phyloP scores from a whole-genome alignment of 1,140 invertebrate species.

The Eupeodes corollae region DNA sequence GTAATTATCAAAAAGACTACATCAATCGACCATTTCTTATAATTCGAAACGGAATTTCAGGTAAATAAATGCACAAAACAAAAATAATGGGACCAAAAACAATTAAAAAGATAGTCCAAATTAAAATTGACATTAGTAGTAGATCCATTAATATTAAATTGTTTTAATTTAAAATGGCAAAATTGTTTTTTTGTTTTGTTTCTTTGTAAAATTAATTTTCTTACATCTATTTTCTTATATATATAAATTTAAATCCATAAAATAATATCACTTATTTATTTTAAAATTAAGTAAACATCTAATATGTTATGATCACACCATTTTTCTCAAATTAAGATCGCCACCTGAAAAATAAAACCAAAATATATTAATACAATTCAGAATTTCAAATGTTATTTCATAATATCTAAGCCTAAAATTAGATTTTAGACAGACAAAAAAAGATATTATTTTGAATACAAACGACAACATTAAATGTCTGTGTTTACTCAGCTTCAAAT shows the following conservation, averaged over 20 bases:
- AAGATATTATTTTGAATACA: neutral
- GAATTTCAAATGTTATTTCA: neutral
- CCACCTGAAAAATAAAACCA: conserved; percentile 8
- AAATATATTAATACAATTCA: conserved; percentile 1
- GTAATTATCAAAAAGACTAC: conserved; percentile 1
- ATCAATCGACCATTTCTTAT: neutral
- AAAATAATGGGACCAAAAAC: conserved; percentile 30
- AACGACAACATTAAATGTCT: neutral
- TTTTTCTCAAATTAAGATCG: conserved; percentile 2
- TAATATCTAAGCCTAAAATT: neutral
- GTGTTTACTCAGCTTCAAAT: neutral
- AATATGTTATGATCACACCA: neutral
- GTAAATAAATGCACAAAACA: conserved; percentile 29
- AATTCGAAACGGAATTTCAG: conserved; percentile 30
- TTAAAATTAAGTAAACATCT: neutral
- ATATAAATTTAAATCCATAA: neutral
- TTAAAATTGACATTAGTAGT: conserved; percentile 17
- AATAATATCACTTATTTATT: conserved; percentile 2
- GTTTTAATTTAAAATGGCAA: conserved; percentile 5
- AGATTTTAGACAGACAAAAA: neutral
- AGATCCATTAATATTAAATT: conserved; percentile 22
- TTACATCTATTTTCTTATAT: neutral
- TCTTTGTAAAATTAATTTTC: neutral
- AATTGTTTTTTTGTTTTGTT: neutral
- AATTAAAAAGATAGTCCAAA: conserved; percentile 26